Evolutionary conservation across 2,797 vertebrate species (phyloP).

Genomic region (Channallabes apus): DNA sequence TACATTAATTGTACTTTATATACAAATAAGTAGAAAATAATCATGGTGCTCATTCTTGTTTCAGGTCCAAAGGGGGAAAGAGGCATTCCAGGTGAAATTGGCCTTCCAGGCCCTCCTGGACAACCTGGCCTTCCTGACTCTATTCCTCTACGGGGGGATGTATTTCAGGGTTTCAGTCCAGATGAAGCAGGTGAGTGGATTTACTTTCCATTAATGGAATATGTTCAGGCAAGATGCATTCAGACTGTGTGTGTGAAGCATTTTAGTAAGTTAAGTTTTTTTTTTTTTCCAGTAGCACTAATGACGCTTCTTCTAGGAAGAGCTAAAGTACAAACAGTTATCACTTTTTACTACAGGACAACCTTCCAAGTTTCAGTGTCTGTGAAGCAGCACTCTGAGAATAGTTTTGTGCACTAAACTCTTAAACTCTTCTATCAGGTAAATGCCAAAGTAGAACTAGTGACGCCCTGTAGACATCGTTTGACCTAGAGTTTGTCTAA

Average conservation of each 20-base stretch:
- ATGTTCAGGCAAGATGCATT: background rate
- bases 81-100: conserved; percentile 51
- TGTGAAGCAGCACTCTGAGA: background rate
- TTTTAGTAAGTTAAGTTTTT: too few species aligned
- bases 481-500: background rate
- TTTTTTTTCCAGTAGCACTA: background rate
- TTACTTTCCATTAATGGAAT: background rate
- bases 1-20: background rate
- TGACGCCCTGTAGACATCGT: background rate
- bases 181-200: conserved; percentile 22
- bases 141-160: conserved; percentile 40
- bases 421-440: background rate
- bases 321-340: background rate
- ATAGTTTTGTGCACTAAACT: background rate
- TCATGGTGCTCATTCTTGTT: background rate
- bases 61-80: conserved; percentile 35
- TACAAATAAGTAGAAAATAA: background rate
- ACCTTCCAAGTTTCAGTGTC: background rate
- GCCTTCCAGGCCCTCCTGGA: conserved; percentile 27
- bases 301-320: background rate
- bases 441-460: background rate
- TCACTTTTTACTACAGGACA: background rate
- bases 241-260: too few species aligned
- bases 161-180: conserved; percentile 22
- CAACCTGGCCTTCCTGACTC: conserved; percentile 32